Conservation (phyloP, 2,797 vertebrate genomes). For the Crenuchus spilurus region DNA sequence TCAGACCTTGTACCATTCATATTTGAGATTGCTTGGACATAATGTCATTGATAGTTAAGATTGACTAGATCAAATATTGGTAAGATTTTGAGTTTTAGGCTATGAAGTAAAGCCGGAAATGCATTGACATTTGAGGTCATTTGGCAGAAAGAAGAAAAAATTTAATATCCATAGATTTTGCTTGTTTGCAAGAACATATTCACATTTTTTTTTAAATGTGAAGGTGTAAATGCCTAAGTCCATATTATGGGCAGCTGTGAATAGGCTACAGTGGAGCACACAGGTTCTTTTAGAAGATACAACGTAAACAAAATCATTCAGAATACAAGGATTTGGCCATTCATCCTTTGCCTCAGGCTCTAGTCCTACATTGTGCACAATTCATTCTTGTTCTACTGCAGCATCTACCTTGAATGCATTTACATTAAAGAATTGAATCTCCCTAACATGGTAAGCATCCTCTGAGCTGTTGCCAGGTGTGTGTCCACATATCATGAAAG, state of each 20-base stretch:
- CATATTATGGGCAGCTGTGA: not conserved
- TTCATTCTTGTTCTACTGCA: not conserved
- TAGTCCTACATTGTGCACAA: not conserved
- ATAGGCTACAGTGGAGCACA: not conserved
- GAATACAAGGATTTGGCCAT: too few species aligned
- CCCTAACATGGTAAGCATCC: accelerated
- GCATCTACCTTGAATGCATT: not conserved
- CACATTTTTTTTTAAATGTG: not conserved
- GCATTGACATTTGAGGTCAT: too few species aligned
- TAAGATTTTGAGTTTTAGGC: too few species aligned
- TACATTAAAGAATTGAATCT: slow-evolving; percentile 21
- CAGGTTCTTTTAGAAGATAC: not conserved
- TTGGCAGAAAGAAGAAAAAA: too few species aligned
- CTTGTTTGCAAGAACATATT: too few species aligned
- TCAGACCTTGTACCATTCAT: too few species aligned
- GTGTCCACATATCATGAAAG: not conserved
- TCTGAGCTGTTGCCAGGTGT: not conserved
- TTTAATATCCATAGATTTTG: too few species aligned
- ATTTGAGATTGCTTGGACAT: too few species aligned
- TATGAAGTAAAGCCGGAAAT: too few species aligned
- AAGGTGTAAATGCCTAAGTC: not conserved
- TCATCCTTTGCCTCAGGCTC: not conserved
- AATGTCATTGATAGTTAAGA: too few species aligned
- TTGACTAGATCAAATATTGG: too few species aligned
- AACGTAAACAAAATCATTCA: not conserved